Conservation (phyloP, 2,888 invertebrate species). For the Heterodera filipjevi region DNA sequence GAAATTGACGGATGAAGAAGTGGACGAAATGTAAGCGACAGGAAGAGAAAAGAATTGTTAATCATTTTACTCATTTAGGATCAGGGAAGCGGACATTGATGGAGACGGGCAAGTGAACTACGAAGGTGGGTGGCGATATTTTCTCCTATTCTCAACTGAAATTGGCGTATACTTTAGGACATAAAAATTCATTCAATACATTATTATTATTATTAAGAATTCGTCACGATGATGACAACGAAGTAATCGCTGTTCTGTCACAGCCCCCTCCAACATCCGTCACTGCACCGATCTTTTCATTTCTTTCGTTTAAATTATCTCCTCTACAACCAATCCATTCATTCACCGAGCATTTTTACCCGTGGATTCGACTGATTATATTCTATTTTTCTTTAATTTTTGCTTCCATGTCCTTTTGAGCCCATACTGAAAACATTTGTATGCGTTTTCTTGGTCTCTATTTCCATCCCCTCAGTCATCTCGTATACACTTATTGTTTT, state of each 20-base stretch:
- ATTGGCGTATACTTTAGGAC: background rate
- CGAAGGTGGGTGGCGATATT: constrained; percentile 65
- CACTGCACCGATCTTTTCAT: constrained; percentile 7
- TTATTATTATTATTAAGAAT: constrained; percentile 49
- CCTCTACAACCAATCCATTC: background rate
- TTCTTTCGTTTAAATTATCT: background rate
- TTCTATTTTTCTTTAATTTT: background rate
- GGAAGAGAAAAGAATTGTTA: constrained; percentile 65
- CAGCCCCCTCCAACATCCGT: constrained; percentile 2
- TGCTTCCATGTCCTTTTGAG: background rate
- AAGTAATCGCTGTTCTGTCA: constrained; percentile 47
- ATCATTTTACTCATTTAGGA: constrained; percentile 11
- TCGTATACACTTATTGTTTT: background rate
- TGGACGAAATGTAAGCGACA: constrained; percentile 96
- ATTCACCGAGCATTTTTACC: background rate
- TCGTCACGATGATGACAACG: constrained; percentile 65
- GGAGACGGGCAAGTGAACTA: constrained; percentile 99
- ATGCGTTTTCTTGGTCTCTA: constrained; percentile 2
- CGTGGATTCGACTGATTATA: background rate
- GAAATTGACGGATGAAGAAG: constrained; percentile 97
- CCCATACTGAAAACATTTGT: background rate
- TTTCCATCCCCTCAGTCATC: background rate
- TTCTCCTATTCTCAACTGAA: no score
- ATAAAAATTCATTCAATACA: constrained; percentile 5
- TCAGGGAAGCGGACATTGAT: constrained; percentile 73